These are phyloP conservation scores for Callitettix versicolor DNA, from an alignment of 1,140 invertebrate genomes.

Conservation along the genomic window DNA sequence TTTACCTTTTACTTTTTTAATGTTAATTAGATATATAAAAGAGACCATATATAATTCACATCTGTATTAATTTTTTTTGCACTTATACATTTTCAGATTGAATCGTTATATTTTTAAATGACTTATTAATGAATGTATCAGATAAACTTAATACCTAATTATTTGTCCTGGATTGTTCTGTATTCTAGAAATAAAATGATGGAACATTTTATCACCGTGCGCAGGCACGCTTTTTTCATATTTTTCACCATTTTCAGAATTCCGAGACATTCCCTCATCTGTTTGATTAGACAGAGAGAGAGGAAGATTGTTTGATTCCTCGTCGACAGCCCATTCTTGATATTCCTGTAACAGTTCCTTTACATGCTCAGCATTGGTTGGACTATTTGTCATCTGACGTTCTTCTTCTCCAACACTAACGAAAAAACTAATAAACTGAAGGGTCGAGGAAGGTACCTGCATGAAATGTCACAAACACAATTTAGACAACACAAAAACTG, in stretches of 20 bases:
- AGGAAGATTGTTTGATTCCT: slow-evolving; percentile 19
- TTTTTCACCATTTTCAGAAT: slow-evolving; percentile 39
- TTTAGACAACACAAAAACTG: no score
- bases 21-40: no score
- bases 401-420: slow-evolving; percentile 49
- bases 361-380: slow-evolving; percentile 41
- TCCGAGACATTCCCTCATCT: slow-evolving; percentile 18
- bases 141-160: no score
- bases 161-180: slow-evolving; percentile 69
- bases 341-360: slow-evolving; percentile 51
- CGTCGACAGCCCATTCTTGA: slow-evolving; percentile 34
- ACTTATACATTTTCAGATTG: no score
- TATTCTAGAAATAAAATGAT: slow-evolving; percentile 62
- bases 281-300: neutral
- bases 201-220: slow-evolving; percentile 71
- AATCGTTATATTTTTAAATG: no score
- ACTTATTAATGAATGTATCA: no score
- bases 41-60: no score
- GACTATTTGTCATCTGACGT: slow-evolving; percentile 10
- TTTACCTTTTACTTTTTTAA: no score
- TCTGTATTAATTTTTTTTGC: no score
- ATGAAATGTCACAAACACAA: neutral
- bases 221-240: slow-evolving; percentile 67
- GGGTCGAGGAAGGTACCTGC: slow-evolving; percentile 18
- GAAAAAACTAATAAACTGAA: slow-evolving; percentile 42